Percentiles rank a stretch among this genome's conserved stretches.
Evolutionary conservation across 1,140 invertebrate genomes (phyloP).

Genomic region (Drosophila bifasciata): DNA sequence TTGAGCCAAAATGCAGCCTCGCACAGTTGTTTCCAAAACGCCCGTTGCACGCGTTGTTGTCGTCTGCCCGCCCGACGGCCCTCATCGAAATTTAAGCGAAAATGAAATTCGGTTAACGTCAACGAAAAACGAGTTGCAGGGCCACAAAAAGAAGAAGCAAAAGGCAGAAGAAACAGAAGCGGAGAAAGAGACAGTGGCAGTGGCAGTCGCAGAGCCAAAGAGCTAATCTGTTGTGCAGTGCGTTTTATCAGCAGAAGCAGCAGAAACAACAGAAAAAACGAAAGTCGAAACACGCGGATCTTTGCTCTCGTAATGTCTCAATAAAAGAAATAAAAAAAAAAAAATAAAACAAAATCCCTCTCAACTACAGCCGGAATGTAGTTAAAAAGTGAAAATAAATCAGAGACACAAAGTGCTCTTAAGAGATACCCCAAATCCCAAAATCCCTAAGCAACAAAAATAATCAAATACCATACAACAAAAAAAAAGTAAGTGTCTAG

Average conservation of each 20-base stretch:
- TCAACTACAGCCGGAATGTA: slow-evolving; percentile 47
- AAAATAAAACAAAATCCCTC: slow-evolving; percentile 15
- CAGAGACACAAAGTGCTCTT: slow-evolving; percentile 8
- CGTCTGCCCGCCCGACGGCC: slow-evolving; percentile 18
- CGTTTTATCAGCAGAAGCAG: slow-evolving; percentile 58
- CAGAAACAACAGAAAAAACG: slow-evolving; percentile 61
- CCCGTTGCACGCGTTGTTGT: slow-evolving; percentile 67
- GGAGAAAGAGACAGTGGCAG: slow-evolving; percentile 28
- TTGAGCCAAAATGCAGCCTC: slow-evolving; percentile 80
- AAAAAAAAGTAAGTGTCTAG: slow-evolving; percentile 27
- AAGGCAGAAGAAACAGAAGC: slow-evolving; percentile 45
- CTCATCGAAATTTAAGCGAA: slow-evolving; percentile 47
- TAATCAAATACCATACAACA: slow-evolving; percentile 15
- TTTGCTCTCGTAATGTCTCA: slow-evolving; percentile 55
- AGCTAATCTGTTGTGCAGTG: slow-evolving; percentile 68
- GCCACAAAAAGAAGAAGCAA: slow-evolving; percentile 30
- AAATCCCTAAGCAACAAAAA: slow-evolving; percentile 6
- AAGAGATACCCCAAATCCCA: too few species aligned
- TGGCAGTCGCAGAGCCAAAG: slow-evolving; percentile 8
- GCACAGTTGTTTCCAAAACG: slow-evolving; percentile 74
- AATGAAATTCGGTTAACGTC: slow-evolving; percentile 51
- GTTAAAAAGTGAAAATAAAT: slow-evolving; percentile 41
- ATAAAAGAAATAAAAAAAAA: slow-evolving; percentile 49
- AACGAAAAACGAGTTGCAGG: slow-evolving; percentile 28
- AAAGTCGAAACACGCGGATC: slow-evolving; percentile 66